Base-by-base conservation (phyloP, 2,797 vertebrate genomes). In the Hypotaenidia okinawae region DNA sequence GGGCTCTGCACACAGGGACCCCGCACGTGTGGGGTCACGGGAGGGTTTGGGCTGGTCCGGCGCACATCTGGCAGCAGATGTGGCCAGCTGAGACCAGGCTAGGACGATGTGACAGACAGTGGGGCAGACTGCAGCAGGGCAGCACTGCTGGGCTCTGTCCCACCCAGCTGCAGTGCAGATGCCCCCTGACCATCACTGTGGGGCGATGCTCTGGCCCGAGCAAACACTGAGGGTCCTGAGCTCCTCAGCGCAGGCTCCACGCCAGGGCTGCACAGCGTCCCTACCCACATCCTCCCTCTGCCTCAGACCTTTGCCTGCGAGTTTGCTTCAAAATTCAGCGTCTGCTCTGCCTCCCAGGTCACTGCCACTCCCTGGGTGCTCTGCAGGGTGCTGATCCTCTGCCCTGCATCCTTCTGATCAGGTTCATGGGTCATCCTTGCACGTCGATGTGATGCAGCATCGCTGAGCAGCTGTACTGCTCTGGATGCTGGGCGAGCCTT, bases 1-100 rank as follows among this genome's bases (percentile, higher is more conserved):
- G 16, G 14, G 8, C 18, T 10, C 24, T 16, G 37, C 33, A 8
- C 1, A 1, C 5, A 5, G 18, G 22, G 4, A 32, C 39, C 54
- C 23, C 2, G 3, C 1, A 6, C 35, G 2, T 1, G 0, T 6
- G 15, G 35, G 32, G 24, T 33, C 35, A 24, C 8, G 2, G 45
- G 39, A 39, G 67, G 54, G 3, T 17, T 9, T n/a, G 41, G 37
- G 43, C 18, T 51, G 27, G 32, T 28, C 22, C 2, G 1, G 28
- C 19, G 32, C 49, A 13, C 18, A 2, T 11, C 73, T 52, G 67
- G 33, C 6, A 17, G n/a, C 66, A 57, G 49, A 28, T 15, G 43
- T 43, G 35, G 45, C 39, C 68, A 45, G 64, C 27, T 24, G 45
- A 41, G 88, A 24, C 41, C 61, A 32, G 32, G 33, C 10, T 2